phyloP scores from a whole-genome alignment of 1,140 invertebrate species.

The Drosophila sturtevanti region DNA sequence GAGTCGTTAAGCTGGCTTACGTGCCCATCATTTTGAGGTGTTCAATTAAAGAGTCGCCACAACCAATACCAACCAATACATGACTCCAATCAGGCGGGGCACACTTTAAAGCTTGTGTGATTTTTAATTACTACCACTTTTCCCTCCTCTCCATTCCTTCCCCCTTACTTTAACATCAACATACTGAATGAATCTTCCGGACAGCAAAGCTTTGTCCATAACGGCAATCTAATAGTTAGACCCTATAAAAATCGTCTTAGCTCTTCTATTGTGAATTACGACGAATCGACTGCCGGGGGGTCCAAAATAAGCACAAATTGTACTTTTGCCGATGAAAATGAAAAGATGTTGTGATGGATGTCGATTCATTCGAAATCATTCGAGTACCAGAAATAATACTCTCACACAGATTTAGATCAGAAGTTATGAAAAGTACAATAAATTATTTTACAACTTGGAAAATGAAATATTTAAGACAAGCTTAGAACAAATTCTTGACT shows the following conservation, averaged over 20 bases:
- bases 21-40: slow-evolving; percentile 79
- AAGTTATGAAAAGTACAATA: not conserved
- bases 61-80: slow-evolving; percentile 11
- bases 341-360: not conserved
- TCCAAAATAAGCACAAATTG: not conserved
- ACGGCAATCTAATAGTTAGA: not conserved
- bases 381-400: not conserved
- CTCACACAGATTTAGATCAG: not conserved
- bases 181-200: not conserved
- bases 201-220: not conserved
- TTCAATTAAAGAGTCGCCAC: slow-evolving; percentile 67
- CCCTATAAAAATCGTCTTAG: not conserved
- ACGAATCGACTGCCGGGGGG: slow-evolving; percentile 8
- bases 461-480: no score
- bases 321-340: not conserved
- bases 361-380: not conserved
- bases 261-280: not conserved
- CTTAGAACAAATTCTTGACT: no score
- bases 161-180: not conserved
- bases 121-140: slow-evolving; percentile 58
- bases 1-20: slow-evolving; percentile 75
- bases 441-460: no score
- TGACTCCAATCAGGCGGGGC: slow-evolving; percentile 23
- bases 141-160: not conserved
- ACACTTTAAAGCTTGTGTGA: slow-evolving; percentile 47